A percentile compares a stretch with the other conserved stretches of the same genome.
Conservation (phyloP, 2,113 vertebrate genomes). For the Percopsis transmontana region DNA sequence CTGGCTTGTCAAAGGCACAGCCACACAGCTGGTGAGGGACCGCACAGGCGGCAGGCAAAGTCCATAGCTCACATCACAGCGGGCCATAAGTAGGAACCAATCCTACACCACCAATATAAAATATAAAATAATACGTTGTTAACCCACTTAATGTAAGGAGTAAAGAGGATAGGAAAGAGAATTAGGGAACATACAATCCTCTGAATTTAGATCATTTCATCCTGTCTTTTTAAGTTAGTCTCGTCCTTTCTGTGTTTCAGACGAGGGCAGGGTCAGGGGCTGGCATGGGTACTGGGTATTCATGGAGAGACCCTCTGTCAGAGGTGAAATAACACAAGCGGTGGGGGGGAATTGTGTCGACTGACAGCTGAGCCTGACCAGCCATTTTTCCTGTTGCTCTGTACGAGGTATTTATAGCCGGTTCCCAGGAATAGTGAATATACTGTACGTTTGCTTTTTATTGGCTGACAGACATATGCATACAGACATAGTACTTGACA, state of each 20-base stretch:
- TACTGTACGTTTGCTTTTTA: constrained; percentile 14
- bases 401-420: constrained; percentile 65
- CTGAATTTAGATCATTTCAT: background rate
- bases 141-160: background rate
- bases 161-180: background rate
- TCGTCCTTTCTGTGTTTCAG: background rate
- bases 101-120: no score
- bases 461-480: background rate
- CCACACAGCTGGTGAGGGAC: background rate
- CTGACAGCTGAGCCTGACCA: constrained; percentile 49
- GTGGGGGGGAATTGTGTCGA: constrained; percentile 39
- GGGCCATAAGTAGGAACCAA: constrained; percentile 11
- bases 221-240: background rate
- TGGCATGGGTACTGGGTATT: constrained; percentile 11
- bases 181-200: background rate
- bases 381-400: constrained; percentile 52
- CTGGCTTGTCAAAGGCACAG: constrained; percentile 5
- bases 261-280: background rate
- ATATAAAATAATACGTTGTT: background rate
- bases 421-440: constrained; percentile 33
- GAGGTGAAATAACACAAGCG: constrained; percentile 53
- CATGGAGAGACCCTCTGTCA: constrained; percentile 27
- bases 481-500: constrained; percentile 4
- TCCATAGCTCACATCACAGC: constrained; percentile 23
- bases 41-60: constrained; percentile 26